A percentile compares a stretch with the other conserved stretches of the same genome.
Conservation (phyloP, 2,113 vertebrate genomes). For the Grammomys dolichurus region DNA sequence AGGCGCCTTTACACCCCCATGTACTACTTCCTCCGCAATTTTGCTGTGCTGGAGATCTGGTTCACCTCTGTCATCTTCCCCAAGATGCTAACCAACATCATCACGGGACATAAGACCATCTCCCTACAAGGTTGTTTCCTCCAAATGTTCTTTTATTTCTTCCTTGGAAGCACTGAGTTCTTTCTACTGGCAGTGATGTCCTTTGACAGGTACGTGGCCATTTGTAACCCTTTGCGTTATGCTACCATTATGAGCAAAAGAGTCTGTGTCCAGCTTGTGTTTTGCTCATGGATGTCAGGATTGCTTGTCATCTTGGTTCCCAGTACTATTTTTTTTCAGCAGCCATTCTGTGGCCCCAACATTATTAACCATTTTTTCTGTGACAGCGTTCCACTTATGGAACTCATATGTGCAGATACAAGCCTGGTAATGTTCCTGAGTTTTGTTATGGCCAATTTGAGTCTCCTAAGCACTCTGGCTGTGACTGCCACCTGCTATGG, state of each 20-base stretch:
- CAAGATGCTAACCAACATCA: slow-evolving; percentile 71
- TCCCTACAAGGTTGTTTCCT: slow-evolving; percentile 65
- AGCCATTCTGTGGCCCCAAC: slow-evolving; percentile 77
- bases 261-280: slow-evolving; percentile 74
- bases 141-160: slow-evolving; percentile 78
- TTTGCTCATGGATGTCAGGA: slow-evolving; percentile 61
- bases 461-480: slow-evolving; percentile 24
- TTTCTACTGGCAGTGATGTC: slow-evolving; percentile 80
- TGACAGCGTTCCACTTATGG: slow-evolving; percentile 65
- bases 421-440: neutral
- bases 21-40: slow-evolving; percentile 82
- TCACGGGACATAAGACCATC: slow-evolving; percentile 59
- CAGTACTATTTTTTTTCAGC: neutral
- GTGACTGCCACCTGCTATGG: slow-evolving; percentile 70
- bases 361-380: slow-evolving; percentile 82
- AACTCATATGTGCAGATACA: slow-evolving; percentile 54
- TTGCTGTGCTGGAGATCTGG: slow-evolving; percentile 78
- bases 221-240: slow-evolving; percentile 79
- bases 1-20: slow-evolving; percentile 73
- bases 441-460: slow-evolving; percentile 40
- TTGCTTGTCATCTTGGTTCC: slow-evolving; percentile 61
- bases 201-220: slow-evolving; percentile 82
- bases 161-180: slow-evolving; percentile 77
- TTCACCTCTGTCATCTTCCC: slow-evolving; percentile 73
- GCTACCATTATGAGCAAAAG: slow-evolving; percentile 74